Evolutionary conservation across 2,113 vertebrate species (phyloP), one percentile per base, ranked within the genome.

Genomic region (Columbina picui): DNA sequence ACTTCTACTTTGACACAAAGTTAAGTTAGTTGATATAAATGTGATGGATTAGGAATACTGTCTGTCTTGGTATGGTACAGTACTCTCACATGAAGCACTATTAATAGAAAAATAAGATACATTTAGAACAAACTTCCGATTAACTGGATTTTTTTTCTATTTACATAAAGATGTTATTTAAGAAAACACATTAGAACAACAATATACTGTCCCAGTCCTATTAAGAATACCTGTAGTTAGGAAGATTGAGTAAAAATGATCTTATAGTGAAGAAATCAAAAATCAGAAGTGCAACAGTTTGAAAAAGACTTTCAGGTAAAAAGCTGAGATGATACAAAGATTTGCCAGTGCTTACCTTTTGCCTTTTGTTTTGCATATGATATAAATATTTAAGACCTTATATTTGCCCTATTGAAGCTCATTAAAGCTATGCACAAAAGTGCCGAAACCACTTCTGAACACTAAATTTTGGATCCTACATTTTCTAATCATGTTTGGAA

Each of bases 51-150:
- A 49, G 36, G 23, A 91, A 52, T 27, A 10, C 2, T 68, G n/a
- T 20, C 2, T 64, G 23, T 17, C 19, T 64, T 32, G 2, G 12
- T 14, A n/a, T 45, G 36, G 9, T 16, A 38, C 11, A 84, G 8
- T 4, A 74, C 7, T 65, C 14, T 57, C 18, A 34, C 0, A 12
- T 17, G 9, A 61, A 49, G 9, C 4, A 29, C 41, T 13, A 59
- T 5, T 34, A 49, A n/a, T 13, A 61, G 79, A 76, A 91, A 84
- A 84, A 2, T 0, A 2, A 11, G 5, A 22, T 18, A 2, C 10
- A 4, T 39, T 86, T 39, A 69, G 16, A 67, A 16, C 13, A 55
- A 36, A n/a, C 7, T 55, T 73, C 7, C 47, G 12, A 64, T 52
- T 56, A 69, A 76, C 26, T 55, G 34, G 6, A 19, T 36, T 17